Percentiles rank a stretch among this genome's conserved stretches.
Conservation (phyloP, 2,888 invertebrate genomes). For the Caenorhabditis becei region DNA sequence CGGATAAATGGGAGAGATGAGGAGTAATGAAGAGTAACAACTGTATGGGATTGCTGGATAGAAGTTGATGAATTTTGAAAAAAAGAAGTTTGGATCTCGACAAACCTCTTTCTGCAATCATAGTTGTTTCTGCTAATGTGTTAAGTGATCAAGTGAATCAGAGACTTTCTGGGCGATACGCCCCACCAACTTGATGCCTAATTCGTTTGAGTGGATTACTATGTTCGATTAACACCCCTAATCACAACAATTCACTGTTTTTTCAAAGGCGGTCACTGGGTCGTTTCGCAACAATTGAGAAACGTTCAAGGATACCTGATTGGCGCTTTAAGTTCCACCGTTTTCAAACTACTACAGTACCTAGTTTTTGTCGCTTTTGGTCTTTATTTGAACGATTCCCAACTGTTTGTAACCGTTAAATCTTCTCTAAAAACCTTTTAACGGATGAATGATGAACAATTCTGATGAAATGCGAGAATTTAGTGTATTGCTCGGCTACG, state of each 20-base stretch:
- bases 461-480: slow-evolving; percentile 43
- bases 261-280: slow-evolving; percentile 22
- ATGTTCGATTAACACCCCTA: slow-evolving; percentile 53
- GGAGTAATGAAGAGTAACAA: slow-evolving; percentile 15
- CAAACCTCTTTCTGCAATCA: slow-evolving; percentile 42
- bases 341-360: too few relatives aligned
- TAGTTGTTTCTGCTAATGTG: slow-evolving; percentile 59
- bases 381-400: too few relatives aligned
- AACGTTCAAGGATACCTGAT: too few relatives aligned
- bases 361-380: too few relatives aligned
- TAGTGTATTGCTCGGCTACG: slow-evolving; percentile 6
- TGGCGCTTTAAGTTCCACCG: too few relatives aligned
- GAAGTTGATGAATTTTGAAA: slow-evolving; percentile 14
- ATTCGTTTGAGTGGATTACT: slow-evolving; percentile 66
- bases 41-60: slow-evolving; percentile 2
- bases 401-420: too few relatives aligned
- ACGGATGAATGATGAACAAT: slow-evolving; percentile 18
- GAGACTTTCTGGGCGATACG: slow-evolving; percentile 53
- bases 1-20: slow-evolving; percentile 28
- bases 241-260: slow-evolving; percentile 57
- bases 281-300: not conserved
- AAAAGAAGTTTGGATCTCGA: slow-evolving; percentile 29
- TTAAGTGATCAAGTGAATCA: slow-evolving; percentile 56
- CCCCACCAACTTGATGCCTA: slow-evolving; percentile 55
- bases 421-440: slow-evolving; percentile 14